Percentiles rank a stretch among this genome's conserved stretches.
phyloP scores from a whole-genome alignment of 2,797 vertebrate species.

The Enteromius mattozi region DNA sequence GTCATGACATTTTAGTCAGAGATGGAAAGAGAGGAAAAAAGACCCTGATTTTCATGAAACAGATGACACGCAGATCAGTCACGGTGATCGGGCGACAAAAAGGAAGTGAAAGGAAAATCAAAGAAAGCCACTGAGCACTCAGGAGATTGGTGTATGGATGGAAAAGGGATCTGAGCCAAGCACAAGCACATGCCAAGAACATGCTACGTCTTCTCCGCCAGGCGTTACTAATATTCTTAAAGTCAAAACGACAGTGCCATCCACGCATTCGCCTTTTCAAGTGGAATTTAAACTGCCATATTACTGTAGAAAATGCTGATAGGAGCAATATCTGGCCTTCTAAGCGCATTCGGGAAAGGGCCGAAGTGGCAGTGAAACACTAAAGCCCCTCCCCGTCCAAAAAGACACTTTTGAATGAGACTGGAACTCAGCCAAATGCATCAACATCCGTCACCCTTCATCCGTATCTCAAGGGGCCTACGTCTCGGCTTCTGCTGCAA shows the following conservation, averaged over 20 bases:
- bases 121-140: slow-evolving; percentile 55
- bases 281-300: slow-evolving; percentile 37
- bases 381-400: slow-evolving; percentile 38
- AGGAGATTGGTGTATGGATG: slow-evolving; percentile 58
- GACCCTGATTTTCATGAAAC: slow-evolving; percentile 75
- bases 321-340: slow-evolving; percentile 43
- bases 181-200: slow-evolving; percentile 55
- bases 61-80: slow-evolving; percentile 68
- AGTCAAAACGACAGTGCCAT: slow-evolving; percentile 27
- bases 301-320: slow-evolving; percentile 33
- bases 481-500: slow-evolving; percentile 51
- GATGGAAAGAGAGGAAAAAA: slow-evolving; percentile 48
- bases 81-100: slow-evolving; percentile 51
- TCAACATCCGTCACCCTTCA: slow-evolving; percentile 23
- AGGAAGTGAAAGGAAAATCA: slow-evolving; percentile 54
- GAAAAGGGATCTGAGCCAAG: slow-evolving; percentile 44
- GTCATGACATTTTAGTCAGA: slow-evolving; percentile 54
- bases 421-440: slow-evolving; percentile 52
- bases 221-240: slow-evolving; percentile 46
- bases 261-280: background rate
- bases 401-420: slow-evolving; percentile 43
- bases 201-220: slow-evolving; percentile 48
- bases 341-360: slow-evolving; percentile 42
- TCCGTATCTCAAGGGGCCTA: slow-evolving; percentile 50
- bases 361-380: slow-evolving; percentile 39